phyloP scores from a whole-genome alignment of 2,888 invertebrate species.

The Crossocerus cetratus region DNA sequence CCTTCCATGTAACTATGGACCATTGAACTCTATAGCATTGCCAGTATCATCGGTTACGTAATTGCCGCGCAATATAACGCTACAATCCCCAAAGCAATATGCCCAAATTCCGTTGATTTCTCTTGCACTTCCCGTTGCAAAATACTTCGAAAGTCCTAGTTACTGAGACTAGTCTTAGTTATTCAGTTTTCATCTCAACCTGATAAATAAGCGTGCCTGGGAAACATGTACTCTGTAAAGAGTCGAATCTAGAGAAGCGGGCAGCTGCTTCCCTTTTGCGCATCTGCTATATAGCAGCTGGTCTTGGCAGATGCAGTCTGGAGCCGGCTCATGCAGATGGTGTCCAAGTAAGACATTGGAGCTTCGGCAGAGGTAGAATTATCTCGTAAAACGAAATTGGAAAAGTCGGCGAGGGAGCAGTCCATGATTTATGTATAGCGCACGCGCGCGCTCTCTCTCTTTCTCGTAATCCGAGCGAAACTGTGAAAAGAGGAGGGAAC shows the following conservation, averaged over 20 bases:
- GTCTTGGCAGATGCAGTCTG: slow-evolving; percentile 60
- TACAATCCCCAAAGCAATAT: not conserved
- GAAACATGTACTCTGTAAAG: not conserved
- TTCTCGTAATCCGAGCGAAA: not conserved
- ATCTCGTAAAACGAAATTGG: too few relatives aligned
- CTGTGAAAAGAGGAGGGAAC: not conserved
- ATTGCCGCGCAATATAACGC: slow-evolving; percentile 5
- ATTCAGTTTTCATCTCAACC: not conserved
- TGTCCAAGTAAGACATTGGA: too few relatives aligned
- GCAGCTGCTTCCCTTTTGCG: slow-evolving; percentile 54
- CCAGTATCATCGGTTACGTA: slow-evolving; percentile 13
- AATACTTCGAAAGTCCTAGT: too few relatives aligned
- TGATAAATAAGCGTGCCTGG: not conserved
- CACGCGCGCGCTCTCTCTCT: too few relatives aligned
- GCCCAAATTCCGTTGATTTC: too few relatives aligned
- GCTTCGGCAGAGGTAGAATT: too few relatives aligned
- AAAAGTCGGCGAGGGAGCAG: too few relatives aligned
- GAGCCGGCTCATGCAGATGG: slow-evolving; percentile 27
- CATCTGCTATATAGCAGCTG: slow-evolving; percentile 69
- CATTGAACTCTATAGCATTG: slow-evolving; percentile 29
- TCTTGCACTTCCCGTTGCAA: too few relatives aligned
- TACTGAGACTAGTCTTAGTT: slow-evolving; percentile 23
- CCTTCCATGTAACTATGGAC: not conserved
- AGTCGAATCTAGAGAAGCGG: not conserved
- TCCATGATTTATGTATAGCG: too few relatives aligned